A percentile compares a stretch with the other conserved stretches of the same genome.
Evolutionary conservation across 2,113 vertebrate genomes (phyloP).

Genomic region (Planiliza haematocheilus): DNA sequence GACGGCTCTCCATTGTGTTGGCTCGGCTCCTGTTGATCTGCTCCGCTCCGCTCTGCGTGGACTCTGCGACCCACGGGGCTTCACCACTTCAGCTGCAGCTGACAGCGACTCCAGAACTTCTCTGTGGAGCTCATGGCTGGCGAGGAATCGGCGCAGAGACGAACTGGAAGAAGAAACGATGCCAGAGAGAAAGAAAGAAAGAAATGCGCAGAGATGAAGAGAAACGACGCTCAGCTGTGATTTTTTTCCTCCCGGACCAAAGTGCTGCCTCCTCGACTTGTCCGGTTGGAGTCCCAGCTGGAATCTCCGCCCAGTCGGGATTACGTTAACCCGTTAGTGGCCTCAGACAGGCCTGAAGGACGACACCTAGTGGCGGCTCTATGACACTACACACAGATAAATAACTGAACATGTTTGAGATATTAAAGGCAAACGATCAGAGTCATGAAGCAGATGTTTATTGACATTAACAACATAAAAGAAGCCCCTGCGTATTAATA

Average conservation of each 20-base stretch:
- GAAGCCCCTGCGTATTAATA: no score
- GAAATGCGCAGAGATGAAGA: background rate
- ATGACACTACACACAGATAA: no score
- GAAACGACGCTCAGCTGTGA: background rate
- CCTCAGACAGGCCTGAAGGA: no score
- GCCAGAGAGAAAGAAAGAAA: background rate
- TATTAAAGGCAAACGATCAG: no score
- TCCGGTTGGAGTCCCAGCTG: constrained; percentile 40
- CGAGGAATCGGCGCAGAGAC: background rate
- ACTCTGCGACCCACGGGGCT: constrained; percentile 41
- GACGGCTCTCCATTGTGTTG: constrained; percentile 31
- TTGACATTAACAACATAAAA: no score
- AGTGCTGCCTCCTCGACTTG: background rate
- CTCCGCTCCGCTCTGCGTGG: no score
- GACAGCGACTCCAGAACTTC: constrained; percentile 4
- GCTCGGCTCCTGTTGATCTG: constrained; percentile 13
- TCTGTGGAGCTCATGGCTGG: background rate
- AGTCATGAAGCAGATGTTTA: no score
- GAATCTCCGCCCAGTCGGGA: constrained; percentile 59
- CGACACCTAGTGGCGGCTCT: no score
- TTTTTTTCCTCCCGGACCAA: background rate
- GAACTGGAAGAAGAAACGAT: background rate
- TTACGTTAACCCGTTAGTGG: constrained; percentile 63
- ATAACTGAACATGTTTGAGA: no score
- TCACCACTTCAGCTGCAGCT: constrained; percentile 9